Percentiles rank a stretch among this genome's conserved stretches.
Evolutionary conservation across 2,113 vertebrate species (phyloP).

Genomic region (Tragelaphus imberbis): DNA sequence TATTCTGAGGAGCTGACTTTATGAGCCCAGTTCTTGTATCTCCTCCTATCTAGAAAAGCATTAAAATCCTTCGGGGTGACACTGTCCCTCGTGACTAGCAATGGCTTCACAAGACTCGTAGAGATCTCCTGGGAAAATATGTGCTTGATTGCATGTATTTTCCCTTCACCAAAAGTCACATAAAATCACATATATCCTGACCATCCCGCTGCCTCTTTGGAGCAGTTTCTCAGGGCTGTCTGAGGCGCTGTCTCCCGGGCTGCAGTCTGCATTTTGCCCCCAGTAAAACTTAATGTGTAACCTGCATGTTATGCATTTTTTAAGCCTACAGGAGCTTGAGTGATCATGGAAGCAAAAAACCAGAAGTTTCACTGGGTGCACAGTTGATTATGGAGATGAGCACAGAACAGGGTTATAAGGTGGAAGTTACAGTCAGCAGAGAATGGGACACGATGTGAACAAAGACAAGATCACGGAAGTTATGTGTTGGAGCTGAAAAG

Average conservation of each 20-base stretch:
- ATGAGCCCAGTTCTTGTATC: neutral
- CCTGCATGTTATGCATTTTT: neutral
- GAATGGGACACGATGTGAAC: neutral
- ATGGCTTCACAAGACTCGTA: neutral
- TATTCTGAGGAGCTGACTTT: neutral
- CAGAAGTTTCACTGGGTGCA: neutral
- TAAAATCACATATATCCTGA: neutral
- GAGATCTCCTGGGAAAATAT: neutral
- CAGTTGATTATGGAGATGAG: neutral
- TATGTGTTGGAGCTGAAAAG: neutral
- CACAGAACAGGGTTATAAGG: neutral
- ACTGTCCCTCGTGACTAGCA: neutral
- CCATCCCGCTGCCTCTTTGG: neutral
- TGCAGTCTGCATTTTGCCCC: neutral
- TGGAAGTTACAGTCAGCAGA: too few species aligned
- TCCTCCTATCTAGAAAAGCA: neutral
- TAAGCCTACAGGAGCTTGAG: neutral
- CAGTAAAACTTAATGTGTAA: neutral
- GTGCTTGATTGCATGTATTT: neutral
- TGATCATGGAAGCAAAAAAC: neutral
- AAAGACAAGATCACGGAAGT: neutral
- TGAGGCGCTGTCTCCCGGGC: neutral
- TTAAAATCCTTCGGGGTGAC: neutral
- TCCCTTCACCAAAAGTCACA: neutral
- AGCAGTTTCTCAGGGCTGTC: neutral